A percentile compares a stretch with the other conserved stretches of the same genome.
Evolutionary conservation across 2,888 invertebrate genomes (phyloP).

Genomic region (Cephus pygmeus): DNA sequence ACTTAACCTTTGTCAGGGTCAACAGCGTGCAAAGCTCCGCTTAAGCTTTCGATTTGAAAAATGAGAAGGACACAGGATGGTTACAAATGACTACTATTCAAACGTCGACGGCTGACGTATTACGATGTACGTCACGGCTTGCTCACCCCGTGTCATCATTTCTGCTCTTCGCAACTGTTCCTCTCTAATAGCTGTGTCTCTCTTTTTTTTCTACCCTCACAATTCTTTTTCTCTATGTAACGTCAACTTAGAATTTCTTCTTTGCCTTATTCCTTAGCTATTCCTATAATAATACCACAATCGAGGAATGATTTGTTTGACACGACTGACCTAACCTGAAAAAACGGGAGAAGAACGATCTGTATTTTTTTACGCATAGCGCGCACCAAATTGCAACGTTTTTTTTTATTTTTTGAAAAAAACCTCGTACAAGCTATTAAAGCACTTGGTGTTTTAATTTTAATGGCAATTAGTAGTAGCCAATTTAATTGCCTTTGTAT

Average conservation of each 20-base stretch:
- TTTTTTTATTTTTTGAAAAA: not conserved
- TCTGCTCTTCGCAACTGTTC: not conserved
- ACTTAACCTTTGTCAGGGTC: not conserved
- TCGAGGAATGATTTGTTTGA: slow-evolving; percentile 39
- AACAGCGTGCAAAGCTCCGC: not conserved
- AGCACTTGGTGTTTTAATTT: no score
- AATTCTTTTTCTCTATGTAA: not conserved
- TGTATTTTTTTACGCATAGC: slow-evolving; percentile 13
- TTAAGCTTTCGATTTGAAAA: slow-evolving; percentile 9
- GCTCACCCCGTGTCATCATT: not conserved
- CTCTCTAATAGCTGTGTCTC: not conserved
- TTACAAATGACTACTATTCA: slow-evolving; percentile 22
- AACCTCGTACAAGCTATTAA: no score
- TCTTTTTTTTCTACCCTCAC: not conserved
- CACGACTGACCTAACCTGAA: slow-evolving; percentile 29
- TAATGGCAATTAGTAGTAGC: no score
- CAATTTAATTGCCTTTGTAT: slow-evolving; percentile 16
- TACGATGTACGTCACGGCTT: slow-evolving; percentile 11
- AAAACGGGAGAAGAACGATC: slow-evolving; percentile 12
- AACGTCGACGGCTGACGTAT: slow-evolving; percentile 23
- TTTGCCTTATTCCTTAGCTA: slow-evolving; percentile 26
- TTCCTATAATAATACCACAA: slow-evolving; percentile 23
- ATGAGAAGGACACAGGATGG: slow-evolving; percentile 12
- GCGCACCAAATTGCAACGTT: slow-evolving; percentile 10
- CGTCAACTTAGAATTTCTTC: no score